These are phyloP conservation scores for Cheilosia soror DNA, from an alignment of 2,888 invertebrate genomes.

Conservation along the genomic window DNA sequence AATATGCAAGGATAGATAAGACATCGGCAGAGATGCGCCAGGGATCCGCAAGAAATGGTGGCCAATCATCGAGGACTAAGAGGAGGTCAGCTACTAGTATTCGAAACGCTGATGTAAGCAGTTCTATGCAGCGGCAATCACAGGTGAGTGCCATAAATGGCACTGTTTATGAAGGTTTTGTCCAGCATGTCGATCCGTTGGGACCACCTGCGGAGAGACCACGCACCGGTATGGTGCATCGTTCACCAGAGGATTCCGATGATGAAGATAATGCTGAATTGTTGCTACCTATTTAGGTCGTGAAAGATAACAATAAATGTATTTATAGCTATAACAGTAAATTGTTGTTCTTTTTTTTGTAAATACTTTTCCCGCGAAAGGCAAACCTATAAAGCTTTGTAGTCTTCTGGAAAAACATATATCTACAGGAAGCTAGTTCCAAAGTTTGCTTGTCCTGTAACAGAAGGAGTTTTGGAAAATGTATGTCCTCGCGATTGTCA, in stretches of 20 bases:
- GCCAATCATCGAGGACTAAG: constrained; percentile 49
- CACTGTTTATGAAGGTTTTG: constrained; percentile 48
- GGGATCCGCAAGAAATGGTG: constrained; percentile 79
- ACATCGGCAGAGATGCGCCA: constrained; percentile 78
- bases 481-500: too few relatives aligned
- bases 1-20: constrained; percentile 89
- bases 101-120: constrained; percentile 70
- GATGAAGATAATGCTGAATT: constrained; percentile 83
- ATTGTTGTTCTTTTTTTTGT: too few relatives aligned
- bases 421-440: too few relatives aligned
- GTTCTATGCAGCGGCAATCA: constrained; percentile 62
- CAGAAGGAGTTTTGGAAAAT: too few relatives aligned
- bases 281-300: constrained; percentile 81
- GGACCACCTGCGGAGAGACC: constrained; percentile 83
- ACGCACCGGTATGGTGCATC: constrained; percentile 81
- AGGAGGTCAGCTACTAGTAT: constrained; percentile 37
- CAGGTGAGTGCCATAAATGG: constrained; percentile 67
- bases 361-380: too few relatives aligned
- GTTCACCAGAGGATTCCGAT: constrained; percentile 80
- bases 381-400: too few relatives aligned
- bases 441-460: too few relatives aligned
- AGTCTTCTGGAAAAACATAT: too few relatives aligned
- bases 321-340: background rate
- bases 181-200: constrained; percentile 81
- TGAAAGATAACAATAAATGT: background rate